Base-by-base conservation (phyloP, 2,797 vertebrate genomes). In the Pantherophis alleghaniensis region DNA sequence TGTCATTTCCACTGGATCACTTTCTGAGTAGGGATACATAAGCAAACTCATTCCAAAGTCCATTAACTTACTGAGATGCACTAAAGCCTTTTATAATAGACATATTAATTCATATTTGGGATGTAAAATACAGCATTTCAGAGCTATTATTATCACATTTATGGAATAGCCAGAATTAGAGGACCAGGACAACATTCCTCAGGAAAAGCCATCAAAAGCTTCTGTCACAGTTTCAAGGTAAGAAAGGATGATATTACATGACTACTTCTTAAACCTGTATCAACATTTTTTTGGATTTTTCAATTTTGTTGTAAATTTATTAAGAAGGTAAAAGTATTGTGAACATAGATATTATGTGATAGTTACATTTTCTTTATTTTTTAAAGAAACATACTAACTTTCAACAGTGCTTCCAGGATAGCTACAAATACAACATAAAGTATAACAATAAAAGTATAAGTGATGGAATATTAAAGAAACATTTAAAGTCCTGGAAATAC, bases 1-100 rank as follows among this genome's bases (percentile, higher is more conserved):
- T 92, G 90, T 92, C 90, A 91, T 92, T 91, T 91, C 66, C 69
- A 79, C 57, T 61, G 22, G 55, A 88, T 92, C 53, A 2, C 26
- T 91, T 91, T 91, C 66, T 91, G 59, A 37, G 5, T 57, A 89
- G 37, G 51, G 51, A 91, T 28, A 86, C 86, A 86, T 92, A 92
- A 86, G 90, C 89, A 92, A 92, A 94, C 87, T 91, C 57, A 91
- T 94, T 92, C 69, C 53, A 91, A 86, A 86, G 66, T 92, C 90
- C 93, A 92, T 69, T 94, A 91, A 89, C 74, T 83, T 91, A 66
- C 89, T 83, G 51, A 42, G 53, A 92, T 59, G 86, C 69, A 89
- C 32, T 53, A 91, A 86, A 91, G 66, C 53, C 59, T 91, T 91
- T 94, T 86, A 89, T 88, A 94, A 94, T 91, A 91, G 37, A 55